These are phyloP conservation scores for Channa maculata DNA, from an alignment of 2,113 vertebrate species.

Conservation along the genomic window DNA sequence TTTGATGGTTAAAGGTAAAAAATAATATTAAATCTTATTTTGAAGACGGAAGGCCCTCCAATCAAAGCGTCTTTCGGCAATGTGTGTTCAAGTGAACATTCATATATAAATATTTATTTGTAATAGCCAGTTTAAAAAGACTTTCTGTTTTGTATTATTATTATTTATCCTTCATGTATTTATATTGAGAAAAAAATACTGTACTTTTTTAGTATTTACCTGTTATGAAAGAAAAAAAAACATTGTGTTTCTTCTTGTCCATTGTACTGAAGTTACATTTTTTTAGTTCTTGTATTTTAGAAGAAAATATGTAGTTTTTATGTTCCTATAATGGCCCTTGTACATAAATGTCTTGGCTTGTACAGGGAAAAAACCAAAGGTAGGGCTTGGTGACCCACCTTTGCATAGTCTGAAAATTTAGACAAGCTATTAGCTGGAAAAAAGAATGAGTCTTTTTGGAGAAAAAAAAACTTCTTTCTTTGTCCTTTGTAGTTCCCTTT, in stretches of 20 bases:
- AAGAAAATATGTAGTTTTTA: constrained; percentile 91
- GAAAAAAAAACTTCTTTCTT: constrained; percentile 84
- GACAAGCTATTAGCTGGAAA: constrained; percentile 88
- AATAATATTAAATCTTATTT: constrained; percentile 87
- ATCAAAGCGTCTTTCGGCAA: constrained; percentile 89
- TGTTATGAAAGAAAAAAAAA: constrained; percentile 88
- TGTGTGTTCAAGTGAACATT: constrained; percentile 98
- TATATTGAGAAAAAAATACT: constrained; percentile 91
- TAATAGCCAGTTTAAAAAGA: constrained; percentile 97
- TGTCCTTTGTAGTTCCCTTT: constrained; percentile 95
- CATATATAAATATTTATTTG: constrained; percentile 99
- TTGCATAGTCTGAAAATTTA: constrained; percentile 92
- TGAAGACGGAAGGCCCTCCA: constrained; percentile 87
- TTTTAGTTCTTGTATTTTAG: constrained; percentile 98
- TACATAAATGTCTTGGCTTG: constrained; percentile 97
- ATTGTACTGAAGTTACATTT: constrained; percentile 90
- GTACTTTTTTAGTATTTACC: constrained; percentile 98
- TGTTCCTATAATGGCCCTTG: constrained; percentile 87
- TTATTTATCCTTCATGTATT: constrained; percentile 99
- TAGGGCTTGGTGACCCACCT: constrained; percentile 83
- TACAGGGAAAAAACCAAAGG: constrained; percentile 88
- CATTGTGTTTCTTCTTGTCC: constrained; percentile 93
- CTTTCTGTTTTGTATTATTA: constrained; percentile 95
- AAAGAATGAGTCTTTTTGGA: constrained; percentile 80
- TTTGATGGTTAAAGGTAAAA: constrained; percentile 92